Evolutionary conservation across 2,888 invertebrate species (phyloP).

Genomic region (Drosophila atripex): DNA sequence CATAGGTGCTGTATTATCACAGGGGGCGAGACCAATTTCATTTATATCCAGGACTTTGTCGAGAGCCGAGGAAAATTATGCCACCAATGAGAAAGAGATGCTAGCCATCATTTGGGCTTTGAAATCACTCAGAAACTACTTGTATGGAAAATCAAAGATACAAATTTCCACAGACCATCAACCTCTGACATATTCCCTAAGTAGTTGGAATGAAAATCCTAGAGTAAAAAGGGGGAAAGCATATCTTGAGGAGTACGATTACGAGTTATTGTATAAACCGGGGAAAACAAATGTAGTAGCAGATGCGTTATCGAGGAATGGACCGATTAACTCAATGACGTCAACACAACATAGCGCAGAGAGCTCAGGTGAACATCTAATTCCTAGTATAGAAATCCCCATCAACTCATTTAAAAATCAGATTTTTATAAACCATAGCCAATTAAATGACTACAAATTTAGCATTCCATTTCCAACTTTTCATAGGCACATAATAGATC

Average conservation of each 20-base stretch:
- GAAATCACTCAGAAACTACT: not conserved
- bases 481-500: not conserved
- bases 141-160: not conserved
- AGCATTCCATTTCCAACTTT: not conserved
- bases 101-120: not conserved
- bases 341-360: not conserved
- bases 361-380: not conserved
- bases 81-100: not conserved
- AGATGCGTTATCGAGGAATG: not conserved
- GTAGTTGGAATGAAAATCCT: not conserved
- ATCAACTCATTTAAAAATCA: not conserved
- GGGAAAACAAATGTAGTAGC: conserved; percentile 1
- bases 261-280: not conserved
- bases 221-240: not conserved
- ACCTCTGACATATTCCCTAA: not conserved
- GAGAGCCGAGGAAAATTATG: not conserved
- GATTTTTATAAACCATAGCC: not conserved
- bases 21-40: too few relatives aligned
- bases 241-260: not conserved
- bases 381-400: not conserved
- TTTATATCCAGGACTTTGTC: not conserved
- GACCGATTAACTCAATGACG: not conserved
- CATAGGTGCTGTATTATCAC: too few relatives aligned
- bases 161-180: not conserved
- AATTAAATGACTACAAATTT: not conserved